phyloP scores from a whole-genome alignment of 2,113 vertebrate species.

The Sarotherodon lohbergeri region DNA sequence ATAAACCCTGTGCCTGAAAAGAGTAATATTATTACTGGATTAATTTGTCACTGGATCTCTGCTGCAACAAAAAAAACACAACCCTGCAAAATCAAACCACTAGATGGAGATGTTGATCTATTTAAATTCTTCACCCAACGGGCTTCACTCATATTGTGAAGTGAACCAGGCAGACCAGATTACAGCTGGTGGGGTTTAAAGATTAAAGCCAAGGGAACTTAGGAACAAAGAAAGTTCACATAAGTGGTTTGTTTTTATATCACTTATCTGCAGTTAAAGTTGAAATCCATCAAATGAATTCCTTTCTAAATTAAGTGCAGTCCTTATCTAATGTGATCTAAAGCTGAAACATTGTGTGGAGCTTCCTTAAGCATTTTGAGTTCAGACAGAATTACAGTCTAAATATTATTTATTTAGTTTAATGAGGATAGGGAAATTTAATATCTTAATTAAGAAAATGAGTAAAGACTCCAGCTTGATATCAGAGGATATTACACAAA shows the following conservation, averaged over 20 bases:
- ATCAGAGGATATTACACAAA: neutral
- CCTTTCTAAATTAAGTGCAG: neutral
- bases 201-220: neutral
- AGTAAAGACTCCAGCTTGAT: neutral
- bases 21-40: neutral
- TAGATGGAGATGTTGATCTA: constrained; percentile 43
- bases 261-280: neutral
- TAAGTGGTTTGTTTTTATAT: neutral
- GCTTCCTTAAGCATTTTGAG: neutral
- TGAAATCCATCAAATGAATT: neutral
- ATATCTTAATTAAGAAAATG: neutral
- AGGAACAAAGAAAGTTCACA: neutral
- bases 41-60: neutral
- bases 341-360: neutral
- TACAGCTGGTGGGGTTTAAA: neutral
- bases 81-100: neutral
- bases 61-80: neutral
- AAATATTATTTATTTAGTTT: neutral
- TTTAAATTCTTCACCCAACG: neutral
- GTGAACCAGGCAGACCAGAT: neutral
- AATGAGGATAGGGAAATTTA: neutral
- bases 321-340: neutral
- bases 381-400: neutral
- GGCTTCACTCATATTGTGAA: neutral
- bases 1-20: neutral